phyloP scores from a whole-genome alignment of 1,140 invertebrate species.

The Conopomorpha cramerella region DNA sequence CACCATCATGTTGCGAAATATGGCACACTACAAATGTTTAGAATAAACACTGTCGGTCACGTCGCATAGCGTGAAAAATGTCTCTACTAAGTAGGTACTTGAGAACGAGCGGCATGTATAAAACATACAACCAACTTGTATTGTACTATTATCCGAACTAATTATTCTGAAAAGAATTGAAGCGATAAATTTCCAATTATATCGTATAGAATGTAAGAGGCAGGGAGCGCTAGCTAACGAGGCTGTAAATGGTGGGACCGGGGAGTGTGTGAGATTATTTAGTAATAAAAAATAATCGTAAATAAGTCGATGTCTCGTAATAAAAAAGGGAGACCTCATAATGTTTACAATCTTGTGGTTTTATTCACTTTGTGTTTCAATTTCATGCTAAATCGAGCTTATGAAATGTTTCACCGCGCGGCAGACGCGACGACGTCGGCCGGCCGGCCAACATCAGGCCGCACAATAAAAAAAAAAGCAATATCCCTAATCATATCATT shows the following conservation, averaged over 20 bases:
- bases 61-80: too few species aligned
- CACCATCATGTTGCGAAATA: too few species aligned
- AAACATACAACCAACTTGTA: too few species aligned
- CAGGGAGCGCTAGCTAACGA: slow-evolving; percentile 39
- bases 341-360: slow-evolving; percentile 60
- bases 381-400: slow-evolving; percentile 60
- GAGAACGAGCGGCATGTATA: too few species aligned
- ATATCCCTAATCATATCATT: too few species aligned
- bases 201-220: slow-evolving; percentile 17
- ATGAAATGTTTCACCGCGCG: slow-evolving; percentile 55
- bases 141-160: slow-evolving; percentile 28
- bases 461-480: slow-evolving; percentile 43
- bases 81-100: too few species aligned
- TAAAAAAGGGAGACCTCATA: slow-evolving; percentile 56
- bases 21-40: too few species aligned
- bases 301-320: slow-evolving; percentile 45
- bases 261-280: slow-evolving; percentile 29
- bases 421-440: slow-evolving; percentile 46
- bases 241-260: slow-evolving; percentile 45
- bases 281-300: slow-evolving; percentile 52
- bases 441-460: slow-evolving; percentile 8
- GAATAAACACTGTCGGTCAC: too few species aligned
- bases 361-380: slow-evolving; percentile 60
- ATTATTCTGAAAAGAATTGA: slow-evolving; percentile 25
- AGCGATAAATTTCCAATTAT: slow-evolving; percentile 45